Conservation (phyloP, 2,797 vertebrate species). For the Gastrophryne carolinensis region DNA sequence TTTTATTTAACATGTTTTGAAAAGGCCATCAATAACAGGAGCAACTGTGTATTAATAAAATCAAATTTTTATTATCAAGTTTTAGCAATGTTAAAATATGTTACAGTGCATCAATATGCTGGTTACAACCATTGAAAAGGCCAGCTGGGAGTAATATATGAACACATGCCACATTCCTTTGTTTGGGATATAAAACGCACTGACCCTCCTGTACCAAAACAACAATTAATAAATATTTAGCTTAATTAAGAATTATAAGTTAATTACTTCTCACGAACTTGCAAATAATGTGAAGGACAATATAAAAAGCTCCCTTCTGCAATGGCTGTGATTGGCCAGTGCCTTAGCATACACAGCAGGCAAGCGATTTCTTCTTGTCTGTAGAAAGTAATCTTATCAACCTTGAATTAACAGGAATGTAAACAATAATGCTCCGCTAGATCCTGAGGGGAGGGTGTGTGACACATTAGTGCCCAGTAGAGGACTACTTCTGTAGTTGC, state of each 20-base stretch:
- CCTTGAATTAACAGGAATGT: conserved; percentile 38
- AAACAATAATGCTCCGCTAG: conserved; percentile 31
- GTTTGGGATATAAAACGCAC: neutral
- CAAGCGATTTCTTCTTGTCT: neutral
- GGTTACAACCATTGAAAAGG: neutral
- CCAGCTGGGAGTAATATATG: neutral
- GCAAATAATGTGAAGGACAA: neutral
- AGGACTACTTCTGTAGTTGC: conserved; percentile 75
- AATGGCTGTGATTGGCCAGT: neutral
- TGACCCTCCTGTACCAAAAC: neutral
- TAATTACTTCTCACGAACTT: neutral
- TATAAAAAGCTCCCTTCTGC: neutral
- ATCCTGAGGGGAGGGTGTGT: neutral
- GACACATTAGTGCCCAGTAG: neutral
- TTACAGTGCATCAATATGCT: neutral
- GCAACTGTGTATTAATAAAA: neutral
- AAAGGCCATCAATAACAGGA: no score
- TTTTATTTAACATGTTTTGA: no score
- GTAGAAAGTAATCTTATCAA: neutral
- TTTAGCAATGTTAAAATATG: neutral
- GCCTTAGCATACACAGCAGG: neutral
- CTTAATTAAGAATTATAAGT: neutral
- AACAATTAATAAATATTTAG: conserved; percentile 5
- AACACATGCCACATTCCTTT: conserved; percentile 17
- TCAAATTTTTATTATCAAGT: neutral